A percentile compares a stretch with the other conserved stretches of the same genome.
Evolutionary conservation across 1,140 invertebrate genomes (phyloP).

Genomic region (Diploscapter pachys): DNA sequence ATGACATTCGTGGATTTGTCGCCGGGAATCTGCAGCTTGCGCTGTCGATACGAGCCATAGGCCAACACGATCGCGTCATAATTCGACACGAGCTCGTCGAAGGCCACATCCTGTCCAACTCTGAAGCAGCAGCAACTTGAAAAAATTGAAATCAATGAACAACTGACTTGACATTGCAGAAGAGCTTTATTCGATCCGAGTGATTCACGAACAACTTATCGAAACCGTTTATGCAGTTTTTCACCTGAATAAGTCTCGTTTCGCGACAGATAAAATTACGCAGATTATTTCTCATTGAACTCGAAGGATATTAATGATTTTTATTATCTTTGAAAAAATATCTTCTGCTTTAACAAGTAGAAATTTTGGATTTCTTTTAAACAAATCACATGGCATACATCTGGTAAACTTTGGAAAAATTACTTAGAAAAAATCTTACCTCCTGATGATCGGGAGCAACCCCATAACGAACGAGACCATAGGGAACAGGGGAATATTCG

Average conservation of each 20-base stretch:
- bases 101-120: constrained; percentile 75
- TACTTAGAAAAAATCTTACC: constrained; percentile 69
- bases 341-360: too few relatives aligned
- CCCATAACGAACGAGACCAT: constrained; percentile 91
- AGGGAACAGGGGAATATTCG: constrained; percentile 93
- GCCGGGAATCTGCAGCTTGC: constrained; percentile 75
- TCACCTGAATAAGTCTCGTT: constrained; percentile 27
- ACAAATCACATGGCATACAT: too few relatives aligned
- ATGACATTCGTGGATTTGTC: constrained; percentile 57
- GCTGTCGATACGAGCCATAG: constrained; percentile 82
- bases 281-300: too few relatives aligned
- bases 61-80: constrained; percentile 66
- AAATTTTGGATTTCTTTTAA: too few relatives aligned
- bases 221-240: constrained; percentile 92
- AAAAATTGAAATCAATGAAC: background rate
- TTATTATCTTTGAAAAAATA: too few relatives aligned
- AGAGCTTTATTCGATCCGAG: constrained; percentile 72
- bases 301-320: too few relatives aligned
- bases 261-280: too few relatives aligned
- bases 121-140: constrained; percentile 62
- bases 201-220: constrained; percentile 77
- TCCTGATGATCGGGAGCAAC: constrained; percentile 97
- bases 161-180: constrained; percentile 71
- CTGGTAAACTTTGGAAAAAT: background rate
- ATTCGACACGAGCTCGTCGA: constrained; percentile 71